phyloP scores from a whole-genome alignment of 2,888 invertebrate species.

The Epistrophe grossulariae region DNA sequence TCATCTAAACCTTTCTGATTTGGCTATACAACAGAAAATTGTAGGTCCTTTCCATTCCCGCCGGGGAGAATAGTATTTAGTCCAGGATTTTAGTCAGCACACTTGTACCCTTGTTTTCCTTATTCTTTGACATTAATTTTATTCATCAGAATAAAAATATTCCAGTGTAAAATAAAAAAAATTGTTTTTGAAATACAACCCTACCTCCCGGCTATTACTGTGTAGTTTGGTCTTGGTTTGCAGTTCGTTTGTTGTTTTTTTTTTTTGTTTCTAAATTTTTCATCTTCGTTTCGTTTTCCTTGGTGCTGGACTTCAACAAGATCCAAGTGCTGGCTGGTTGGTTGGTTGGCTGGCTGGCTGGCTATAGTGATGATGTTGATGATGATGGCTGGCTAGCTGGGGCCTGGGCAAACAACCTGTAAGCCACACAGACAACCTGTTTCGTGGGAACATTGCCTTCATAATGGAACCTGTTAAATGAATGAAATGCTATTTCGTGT shows the following conservation, averaged over 20 bases:
- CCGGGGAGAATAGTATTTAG: too few species aligned
- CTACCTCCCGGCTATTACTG: not conserved
- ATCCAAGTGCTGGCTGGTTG: not conserved
- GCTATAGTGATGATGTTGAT: not conserved
- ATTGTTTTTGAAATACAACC: not conserved
- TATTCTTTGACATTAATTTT: too few species aligned
- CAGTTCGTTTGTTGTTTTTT: not conserved
- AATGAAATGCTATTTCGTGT: conserved; percentile 83
- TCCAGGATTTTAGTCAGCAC: too few species aligned
- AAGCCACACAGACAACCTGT: conserved; percentile 81
- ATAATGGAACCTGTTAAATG: conserved; percentile 84
- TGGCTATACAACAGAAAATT: too few species aligned
- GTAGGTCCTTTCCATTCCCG: too few species aligned
- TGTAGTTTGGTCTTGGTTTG: conserved; percentile 6
- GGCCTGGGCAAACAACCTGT: conserved; percentile 68
- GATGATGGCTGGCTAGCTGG: conserved; percentile 40
- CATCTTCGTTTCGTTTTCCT: conserved; percentile 35
- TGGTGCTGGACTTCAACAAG: conserved; percentile 48
- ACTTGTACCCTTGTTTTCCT: too few species aligned
- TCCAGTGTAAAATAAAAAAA: too few species aligned
- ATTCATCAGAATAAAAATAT: too few species aligned
- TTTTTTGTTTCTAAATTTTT: conserved; percentile 15
- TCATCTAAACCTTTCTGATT: too few species aligned
- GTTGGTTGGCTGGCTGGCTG: conserved; percentile 28
- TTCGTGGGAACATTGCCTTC: conserved; percentile 84